phyloP scores from a whole-genome alignment of 2,888 invertebrate species.

The Cryptocheilus praepositus region DNA sequence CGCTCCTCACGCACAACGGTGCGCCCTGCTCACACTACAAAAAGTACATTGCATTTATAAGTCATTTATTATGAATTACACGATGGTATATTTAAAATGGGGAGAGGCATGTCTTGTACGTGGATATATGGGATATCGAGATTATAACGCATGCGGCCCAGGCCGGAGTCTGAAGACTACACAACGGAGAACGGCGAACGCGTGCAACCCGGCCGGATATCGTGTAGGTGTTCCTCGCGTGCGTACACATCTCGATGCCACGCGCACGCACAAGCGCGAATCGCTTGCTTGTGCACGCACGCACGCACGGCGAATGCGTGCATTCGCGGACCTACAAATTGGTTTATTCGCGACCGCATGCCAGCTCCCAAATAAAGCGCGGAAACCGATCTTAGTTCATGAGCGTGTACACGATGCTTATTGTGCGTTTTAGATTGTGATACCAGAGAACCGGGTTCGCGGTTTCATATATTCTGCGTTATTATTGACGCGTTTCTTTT shows the following conservation, averaged over 20 bases:
- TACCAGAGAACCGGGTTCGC: too few relatives aligned
- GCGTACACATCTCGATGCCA: constrained; percentile 33
- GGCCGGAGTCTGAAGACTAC: constrained; percentile 26
- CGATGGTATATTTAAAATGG: constrained; percentile 74
- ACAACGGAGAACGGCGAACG: constrained; percentile 34
- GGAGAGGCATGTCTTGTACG: constrained; percentile 69
- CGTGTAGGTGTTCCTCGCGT: constrained; percentile 54
- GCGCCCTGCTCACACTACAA: constrained; percentile 55
- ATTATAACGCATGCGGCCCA: constrained; percentile 71
- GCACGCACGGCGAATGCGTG: constrained; percentile 51
- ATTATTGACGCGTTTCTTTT: too few relatives aligned
- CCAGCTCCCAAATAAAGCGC: constrained; percentile 59
- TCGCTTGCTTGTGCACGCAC: constrained; percentile 23
- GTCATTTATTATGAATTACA: constrained; percentile 75
- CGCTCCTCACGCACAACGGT: constrained; percentile 49
- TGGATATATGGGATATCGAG: constrained; percentile 74
- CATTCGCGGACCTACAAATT: constrained; percentile 60
- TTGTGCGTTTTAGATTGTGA: too few relatives aligned
- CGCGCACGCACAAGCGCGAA: constrained; percentile 8
- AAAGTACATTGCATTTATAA: constrained; percentile 73
- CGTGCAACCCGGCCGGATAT: constrained; percentile 49
- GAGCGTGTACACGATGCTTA: too few relatives aligned
- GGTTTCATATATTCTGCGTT: too few relatives aligned
- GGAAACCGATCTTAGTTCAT: constrained; percentile 24
- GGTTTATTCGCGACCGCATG: constrained; percentile 56